Evolutionary conservation across 2,113 vertebrate genomes (phyloP).

Genomic region (Bostrychus sinensis): DNA sequence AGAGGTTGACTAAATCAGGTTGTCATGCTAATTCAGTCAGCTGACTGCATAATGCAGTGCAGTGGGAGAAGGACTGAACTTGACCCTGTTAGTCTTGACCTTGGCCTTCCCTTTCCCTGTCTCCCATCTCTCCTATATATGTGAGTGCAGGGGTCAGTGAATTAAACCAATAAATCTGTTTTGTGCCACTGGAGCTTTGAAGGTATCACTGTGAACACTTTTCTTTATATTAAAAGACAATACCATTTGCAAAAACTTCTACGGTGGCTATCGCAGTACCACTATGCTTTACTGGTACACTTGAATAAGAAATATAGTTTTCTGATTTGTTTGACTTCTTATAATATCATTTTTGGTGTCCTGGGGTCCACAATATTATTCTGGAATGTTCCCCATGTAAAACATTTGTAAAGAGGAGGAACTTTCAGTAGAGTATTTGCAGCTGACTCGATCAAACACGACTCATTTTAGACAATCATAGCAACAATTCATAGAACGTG

Average conservation of each 20-base stretch:
- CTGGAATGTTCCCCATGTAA: too few species aligned
- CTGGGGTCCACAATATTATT: too few species aligned
- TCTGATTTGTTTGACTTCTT: too few species aligned
- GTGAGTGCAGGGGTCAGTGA: slow-evolving; percentile 64
- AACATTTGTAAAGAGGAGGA: too few species aligned
- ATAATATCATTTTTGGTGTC: too few species aligned
- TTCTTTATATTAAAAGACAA: slow-evolving; percentile 1
- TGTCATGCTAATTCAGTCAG: slow-evolving; percentile 83
- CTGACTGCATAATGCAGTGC: slow-evolving; percentile 81
- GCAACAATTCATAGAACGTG: too few species aligned
- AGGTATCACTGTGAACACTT: slow-evolving; percentile 3
- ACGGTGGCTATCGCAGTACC: not conserved
- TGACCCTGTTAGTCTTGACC: slow-evolving; percentile 82
- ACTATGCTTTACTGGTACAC: slow-evolving; percentile 4
- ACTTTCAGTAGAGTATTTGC: too few species aligned
- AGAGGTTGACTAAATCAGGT: slow-evolving; percentile 78
- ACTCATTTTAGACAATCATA: too few species aligned
- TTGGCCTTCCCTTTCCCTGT: slow-evolving; percentile 65
- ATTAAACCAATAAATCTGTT: slow-evolving; percentile 78
- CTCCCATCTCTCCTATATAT: slow-evolving; percentile 51
- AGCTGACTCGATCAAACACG: too few species aligned
- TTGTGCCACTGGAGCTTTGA: slow-evolving; percentile 19
- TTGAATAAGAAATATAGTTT: too few species aligned
- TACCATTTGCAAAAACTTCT: not conserved
- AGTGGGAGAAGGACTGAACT: slow-evolving; percentile 78